phyloP scores from a whole-genome alignment of 35 echinoderm and acorn worm genomes.

The Ptychodera flava region DNA sequence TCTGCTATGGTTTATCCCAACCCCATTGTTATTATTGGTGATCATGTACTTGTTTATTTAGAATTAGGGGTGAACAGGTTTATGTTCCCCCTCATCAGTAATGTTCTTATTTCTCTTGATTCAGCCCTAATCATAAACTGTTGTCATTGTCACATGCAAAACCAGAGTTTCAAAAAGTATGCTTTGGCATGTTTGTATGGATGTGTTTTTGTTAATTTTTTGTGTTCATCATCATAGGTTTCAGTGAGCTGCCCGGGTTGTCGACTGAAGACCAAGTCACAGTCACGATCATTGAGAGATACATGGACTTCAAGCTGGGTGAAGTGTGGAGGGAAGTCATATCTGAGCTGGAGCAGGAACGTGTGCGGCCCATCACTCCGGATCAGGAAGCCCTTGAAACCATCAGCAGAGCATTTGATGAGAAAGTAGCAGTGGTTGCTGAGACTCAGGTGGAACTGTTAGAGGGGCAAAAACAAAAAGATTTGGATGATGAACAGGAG shows the following conservation, averaged over 20 bases:
- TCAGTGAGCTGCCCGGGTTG: constrained; percentile 61
- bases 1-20: too few relatives aligned
- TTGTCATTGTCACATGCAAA: too few relatives aligned
- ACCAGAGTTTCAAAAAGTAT: too few relatives aligned
- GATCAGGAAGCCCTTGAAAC: constrained; percentile 87
- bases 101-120: too few relatives aligned
- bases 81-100: too few relatives aligned
- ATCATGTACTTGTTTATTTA: too few relatives aligned
- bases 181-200: too few relatives aligned
- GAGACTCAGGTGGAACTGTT: constrained; percentile 80
- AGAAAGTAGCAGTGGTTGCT: constrained; percentile 44
- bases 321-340: constrained; percentile 89
- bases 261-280: constrained; percentile 79
- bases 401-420: constrained; percentile 56
- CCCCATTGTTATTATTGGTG: too few relatives aligned
- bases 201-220: too few relatives aligned
- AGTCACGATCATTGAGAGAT: constrained; percentile 89
- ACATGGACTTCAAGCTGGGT: constrained; percentile 89
- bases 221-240: too few relatives aligned
- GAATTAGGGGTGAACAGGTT: too few relatives aligned
- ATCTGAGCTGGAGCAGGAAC: constrained; percentile 76
- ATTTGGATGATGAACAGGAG: constrained; percentile 86
- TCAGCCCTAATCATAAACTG: too few relatives aligned
- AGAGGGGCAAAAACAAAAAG: constrained; percentile 63
- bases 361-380: constrained; percentile 76